Evolutionary conservation across 2,113 vertebrate species (phyloP).

Genomic region (Tachuris rubrigastra): DNA sequence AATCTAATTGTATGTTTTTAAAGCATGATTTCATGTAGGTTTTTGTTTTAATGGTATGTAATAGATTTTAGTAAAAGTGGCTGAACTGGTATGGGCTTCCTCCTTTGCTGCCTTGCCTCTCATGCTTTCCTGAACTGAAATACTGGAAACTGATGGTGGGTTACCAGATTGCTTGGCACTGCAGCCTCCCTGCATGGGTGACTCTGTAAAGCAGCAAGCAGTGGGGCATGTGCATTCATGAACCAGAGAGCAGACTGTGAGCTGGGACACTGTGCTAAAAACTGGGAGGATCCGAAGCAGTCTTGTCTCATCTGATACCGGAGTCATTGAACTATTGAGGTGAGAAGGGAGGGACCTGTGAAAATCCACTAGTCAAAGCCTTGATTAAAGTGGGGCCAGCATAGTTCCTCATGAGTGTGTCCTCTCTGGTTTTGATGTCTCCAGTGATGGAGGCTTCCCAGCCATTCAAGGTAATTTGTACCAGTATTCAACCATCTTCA

Average conservation of each 20-base stretch:
- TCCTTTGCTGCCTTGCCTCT: neutral
- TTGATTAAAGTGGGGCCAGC: neutral
- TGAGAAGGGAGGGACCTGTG: neutral
- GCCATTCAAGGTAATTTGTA: neutral
- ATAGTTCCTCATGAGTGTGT: neutral
- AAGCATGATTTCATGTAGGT: neutral
- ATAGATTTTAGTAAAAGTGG: neutral
- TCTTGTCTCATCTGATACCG: neutral
- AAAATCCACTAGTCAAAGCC: neutral
- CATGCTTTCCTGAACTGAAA: neutral
- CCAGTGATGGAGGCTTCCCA: neutral
- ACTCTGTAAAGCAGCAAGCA: neutral
- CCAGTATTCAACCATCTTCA: neutral
- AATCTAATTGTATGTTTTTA: neutral
- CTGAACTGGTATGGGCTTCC: neutral
- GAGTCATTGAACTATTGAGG: neutral
- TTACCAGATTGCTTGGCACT: neutral
- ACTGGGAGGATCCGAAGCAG: neutral
- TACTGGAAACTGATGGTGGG: neutral
- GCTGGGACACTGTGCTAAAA: neutral
- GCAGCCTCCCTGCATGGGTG: neutral
- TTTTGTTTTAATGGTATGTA: neutral
- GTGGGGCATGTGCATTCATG: rapidly evolving
- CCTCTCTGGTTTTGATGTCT: neutral
- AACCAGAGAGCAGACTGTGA: neutral